These are phyloP conservation scores for Lagopus leucura DNA, from an alignment of 2,113 vertebrate species.

Conservation along the genomic window DNA sequence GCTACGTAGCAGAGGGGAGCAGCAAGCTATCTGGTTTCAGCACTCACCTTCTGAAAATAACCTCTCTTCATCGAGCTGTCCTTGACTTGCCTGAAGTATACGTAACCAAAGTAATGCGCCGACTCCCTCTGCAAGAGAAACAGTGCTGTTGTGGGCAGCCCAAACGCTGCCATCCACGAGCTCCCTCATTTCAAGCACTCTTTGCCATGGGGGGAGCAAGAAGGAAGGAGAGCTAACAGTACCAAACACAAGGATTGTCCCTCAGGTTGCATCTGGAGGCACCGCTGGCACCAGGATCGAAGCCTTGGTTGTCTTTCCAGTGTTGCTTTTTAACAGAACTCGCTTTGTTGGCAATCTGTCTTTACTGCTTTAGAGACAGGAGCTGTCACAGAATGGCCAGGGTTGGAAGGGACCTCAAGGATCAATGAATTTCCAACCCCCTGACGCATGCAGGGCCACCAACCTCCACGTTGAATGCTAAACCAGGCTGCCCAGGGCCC, in stretches of 20 bases:
- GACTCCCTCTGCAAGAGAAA: slow-evolving; percentile 82
- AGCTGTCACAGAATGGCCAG: too few relatives aligned
- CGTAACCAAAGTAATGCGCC: slow-evolving; percentile 91
- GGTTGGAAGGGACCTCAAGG: too few relatives aligned
- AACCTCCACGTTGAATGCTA: too few relatives aligned
- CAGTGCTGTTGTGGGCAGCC: fast-evolving
- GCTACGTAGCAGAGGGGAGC: neutral
- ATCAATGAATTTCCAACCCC: too few relatives aligned
- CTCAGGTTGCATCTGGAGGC: neutral
- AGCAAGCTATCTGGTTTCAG: neutral
- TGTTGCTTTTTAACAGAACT: neutral
- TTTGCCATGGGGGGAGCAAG: too few relatives aligned
- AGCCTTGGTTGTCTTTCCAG: neutral
- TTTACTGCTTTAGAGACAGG: neutral
- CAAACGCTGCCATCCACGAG: fast-evolving
- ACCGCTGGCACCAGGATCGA: neutral
- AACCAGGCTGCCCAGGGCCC: too few relatives aligned
- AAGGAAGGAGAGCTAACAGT: neutral
- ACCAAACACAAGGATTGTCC: too few relatives aligned
- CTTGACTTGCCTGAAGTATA: slow-evolving; percentile 96
- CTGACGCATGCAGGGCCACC: too few relatives aligned
- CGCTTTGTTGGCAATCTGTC: neutral
- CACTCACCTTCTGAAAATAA: slow-evolving; percentile 96
- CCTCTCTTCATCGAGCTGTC: slow-evolving; percentile 92
- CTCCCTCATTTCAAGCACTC: neutral